Percentiles rank a stretch among this genome's conserved stretches.
Evolutionary conservation across 2,113 vertebrate genomes (phyloP).

Genomic region (Dipodomys spectabilis): DNA sequence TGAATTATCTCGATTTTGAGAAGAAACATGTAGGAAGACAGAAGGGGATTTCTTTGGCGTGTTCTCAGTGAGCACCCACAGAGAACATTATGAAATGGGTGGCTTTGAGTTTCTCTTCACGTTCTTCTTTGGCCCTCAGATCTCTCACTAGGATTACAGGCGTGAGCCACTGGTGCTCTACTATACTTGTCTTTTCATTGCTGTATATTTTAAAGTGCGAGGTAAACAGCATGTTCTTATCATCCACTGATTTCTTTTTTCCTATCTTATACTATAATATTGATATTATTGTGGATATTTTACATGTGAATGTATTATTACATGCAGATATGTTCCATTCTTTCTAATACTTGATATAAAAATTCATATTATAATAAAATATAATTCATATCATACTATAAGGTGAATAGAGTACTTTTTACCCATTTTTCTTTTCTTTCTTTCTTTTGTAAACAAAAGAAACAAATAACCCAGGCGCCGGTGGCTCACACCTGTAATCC

Average conservation of each 20-base stretch:
- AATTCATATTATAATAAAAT: background rate
- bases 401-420: background rate
- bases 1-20: background rate
- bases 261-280: background rate
- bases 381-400: background rate
- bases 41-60: background rate
- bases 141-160: too few relatives aligned
- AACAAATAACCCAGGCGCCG: too few relatives aligned
- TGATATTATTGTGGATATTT: background rate
- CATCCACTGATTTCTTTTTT: conserved; percentile 28
- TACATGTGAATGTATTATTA: background rate
- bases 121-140: background rate
- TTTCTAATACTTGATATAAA: background rate
- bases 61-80: background rate
- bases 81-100: background rate
- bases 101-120: background rate
- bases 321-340: background rate
- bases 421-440: background rate
- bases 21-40: background rate
- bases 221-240: background rate
- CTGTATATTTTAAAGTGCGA: background rate
- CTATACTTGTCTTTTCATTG: too few relatives aligned
- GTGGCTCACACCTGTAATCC: too few relatives aligned
- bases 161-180: too few relatives aligned
- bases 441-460: too few relatives aligned